These are phyloP conservation scores for Nematolebias whitei DNA, from an alignment of 2,113 vertebrate genomes.

Conservation along the genomic window DNA sequence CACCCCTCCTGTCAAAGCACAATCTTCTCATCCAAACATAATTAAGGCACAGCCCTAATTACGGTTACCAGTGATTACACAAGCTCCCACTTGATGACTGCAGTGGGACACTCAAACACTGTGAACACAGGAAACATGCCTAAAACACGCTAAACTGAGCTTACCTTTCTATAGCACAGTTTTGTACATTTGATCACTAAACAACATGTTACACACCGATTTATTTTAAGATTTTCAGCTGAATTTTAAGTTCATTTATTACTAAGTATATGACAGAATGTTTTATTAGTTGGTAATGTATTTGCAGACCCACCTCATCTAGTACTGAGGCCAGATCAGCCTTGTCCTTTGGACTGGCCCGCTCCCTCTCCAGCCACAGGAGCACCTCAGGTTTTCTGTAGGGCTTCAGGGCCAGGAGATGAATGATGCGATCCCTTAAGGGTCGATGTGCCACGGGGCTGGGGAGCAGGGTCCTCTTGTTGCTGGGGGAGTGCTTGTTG, in stretches of 20 bases:
- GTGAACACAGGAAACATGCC: conserved; percentile 58
- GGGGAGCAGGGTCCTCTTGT: conserved; percentile 71
- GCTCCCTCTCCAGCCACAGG: conserved; percentile 76
- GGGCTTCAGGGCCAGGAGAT: conserved; percentile 79
- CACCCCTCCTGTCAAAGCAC: conserved; percentile 71
- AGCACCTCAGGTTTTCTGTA: conserved; percentile 81
- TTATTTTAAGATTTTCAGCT: neutral
- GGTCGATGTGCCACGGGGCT: conserved; percentile 70
- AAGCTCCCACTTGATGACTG: conserved; percentile 58
- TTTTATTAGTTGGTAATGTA: neutral
- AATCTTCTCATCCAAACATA: conserved; percentile 70
- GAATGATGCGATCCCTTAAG: conserved; percentile 78
- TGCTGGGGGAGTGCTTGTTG: conserved; percentile 79
- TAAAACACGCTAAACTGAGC: conserved; percentile 48
- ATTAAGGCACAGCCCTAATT: conserved; percentile 75
- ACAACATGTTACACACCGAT: too few species aligned
- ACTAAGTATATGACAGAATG: neutral
- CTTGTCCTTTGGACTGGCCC: conserved; percentile 70
- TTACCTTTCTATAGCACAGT: too few species aligned
- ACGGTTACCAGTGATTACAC: conserved; percentile 56
- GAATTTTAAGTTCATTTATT: neutral
- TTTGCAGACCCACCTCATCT: conserved; percentile 77
- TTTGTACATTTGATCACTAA: too few species aligned
- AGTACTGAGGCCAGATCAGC: conserved; percentile 74
- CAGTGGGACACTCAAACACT: conserved; percentile 54